Conservation (phyloP, 2,888 invertebrate species). For the Diarsia rubi region DNA sequence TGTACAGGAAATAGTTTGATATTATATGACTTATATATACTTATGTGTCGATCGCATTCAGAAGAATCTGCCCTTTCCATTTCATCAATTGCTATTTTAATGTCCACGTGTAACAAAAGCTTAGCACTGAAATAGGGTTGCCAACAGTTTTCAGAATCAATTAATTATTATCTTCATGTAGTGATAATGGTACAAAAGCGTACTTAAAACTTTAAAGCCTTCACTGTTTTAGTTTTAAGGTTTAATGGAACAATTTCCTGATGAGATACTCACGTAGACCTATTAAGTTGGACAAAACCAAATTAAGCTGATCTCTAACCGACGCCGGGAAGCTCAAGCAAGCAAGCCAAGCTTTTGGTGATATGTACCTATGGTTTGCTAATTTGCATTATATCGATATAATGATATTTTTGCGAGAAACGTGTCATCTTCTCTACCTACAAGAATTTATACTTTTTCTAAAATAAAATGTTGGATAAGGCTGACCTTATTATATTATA, state of each 20-base stretch:
- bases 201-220: not conserved
- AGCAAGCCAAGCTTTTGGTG: too few relatives aligned
- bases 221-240: not conserved
- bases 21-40: too few relatives aligned
- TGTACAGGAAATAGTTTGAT: too few relatives aligned
- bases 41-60: not conserved
- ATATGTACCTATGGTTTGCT: too few relatives aligned
- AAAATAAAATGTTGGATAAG: not conserved
- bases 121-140: constrained; percentile 1
- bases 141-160: not conserved
- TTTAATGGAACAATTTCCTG: not conserved
- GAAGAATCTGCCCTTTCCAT: not conserved
- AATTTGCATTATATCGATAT: too few relatives aligned
- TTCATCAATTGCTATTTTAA: constrained; percentile 8
- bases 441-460: too few relatives aligned
- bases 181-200: not conserved
- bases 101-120: constrained; percentile 6
- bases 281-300: too few relatives aligned
- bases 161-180: not conserved
- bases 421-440: not conserved
- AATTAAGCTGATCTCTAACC: too few relatives aligned
- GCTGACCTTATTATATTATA: not conserved
- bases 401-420: not conserved
- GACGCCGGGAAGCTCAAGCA: too few relatives aligned
- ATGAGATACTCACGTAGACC: too few relatives aligned